Evolutionary conservation across 2,113 vertebrate species (phyloP).

Genomic region (Apeltes quadracus): DNA sequence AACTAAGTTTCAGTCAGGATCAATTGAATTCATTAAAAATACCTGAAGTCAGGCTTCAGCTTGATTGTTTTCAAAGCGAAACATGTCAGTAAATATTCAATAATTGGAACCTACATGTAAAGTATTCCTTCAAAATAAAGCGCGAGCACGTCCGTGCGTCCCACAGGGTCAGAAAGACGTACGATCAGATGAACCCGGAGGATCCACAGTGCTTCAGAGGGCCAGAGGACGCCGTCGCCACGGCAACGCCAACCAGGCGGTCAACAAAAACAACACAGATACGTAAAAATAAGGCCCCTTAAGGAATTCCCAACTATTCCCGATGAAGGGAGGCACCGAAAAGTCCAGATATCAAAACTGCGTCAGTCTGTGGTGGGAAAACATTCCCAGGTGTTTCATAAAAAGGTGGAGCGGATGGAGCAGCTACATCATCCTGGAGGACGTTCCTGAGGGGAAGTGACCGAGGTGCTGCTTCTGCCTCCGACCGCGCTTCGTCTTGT

Average conservation of each 20-base stretch:
- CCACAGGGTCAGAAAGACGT: conserved; percentile 2
- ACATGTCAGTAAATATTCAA: not conserved
- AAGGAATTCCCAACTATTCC: conserved; percentile 44
- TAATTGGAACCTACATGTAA: not conserved
- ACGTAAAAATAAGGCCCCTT: conserved; percentile 78
- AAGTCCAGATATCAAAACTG: conserved; percentile 68
- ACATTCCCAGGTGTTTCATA: conserved; percentile 43
- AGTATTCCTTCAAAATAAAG: conserved; percentile 15
- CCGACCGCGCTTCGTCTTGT: conserved; percentile 94
- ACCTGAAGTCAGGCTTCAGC: no score
- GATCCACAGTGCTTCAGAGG: conserved; percentile 56
- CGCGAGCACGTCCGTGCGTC: not conserved
- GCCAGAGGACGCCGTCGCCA: conserved; percentile 27
- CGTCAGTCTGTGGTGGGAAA: conserved; percentile 72
- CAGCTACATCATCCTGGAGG: conserved; percentile 95
- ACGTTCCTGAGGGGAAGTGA: conserved; percentile 94
- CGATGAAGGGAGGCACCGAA: conserved; percentile 60
- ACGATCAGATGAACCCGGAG: conserved; percentile 43
- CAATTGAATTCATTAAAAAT: not conserved
- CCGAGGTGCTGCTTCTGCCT: conserved; percentile 97
- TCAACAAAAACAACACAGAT: conserved; percentile 36
- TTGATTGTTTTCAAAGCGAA: not conserved
- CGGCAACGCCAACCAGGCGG: not conserved
- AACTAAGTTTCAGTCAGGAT: not conserved
- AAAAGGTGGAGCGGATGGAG: conserved; percentile 52